Base-by-base conservation (phyloP, 1,140 invertebrate genomes). In the Maconellicoccus hirsutus region DNA sequence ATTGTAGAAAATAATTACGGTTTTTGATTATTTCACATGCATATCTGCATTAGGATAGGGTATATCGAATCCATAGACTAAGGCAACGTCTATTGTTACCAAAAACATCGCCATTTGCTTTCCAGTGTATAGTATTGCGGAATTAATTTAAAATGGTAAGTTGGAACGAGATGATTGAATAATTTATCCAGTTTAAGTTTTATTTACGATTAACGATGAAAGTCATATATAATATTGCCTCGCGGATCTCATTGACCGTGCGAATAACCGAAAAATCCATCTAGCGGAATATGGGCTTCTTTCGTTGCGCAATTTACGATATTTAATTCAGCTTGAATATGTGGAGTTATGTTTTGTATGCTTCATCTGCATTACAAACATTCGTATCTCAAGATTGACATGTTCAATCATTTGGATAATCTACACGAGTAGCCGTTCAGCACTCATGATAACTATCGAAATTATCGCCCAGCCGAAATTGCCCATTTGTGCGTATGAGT, bases 131-230 rank as follows among this genome's bases (percentile, higher is more conserved):
- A 66, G 22, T 8, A 8, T 26, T 66, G 61, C 25, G 16, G 61
- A 66, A 66, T 23, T 23, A 66, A 25, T 23, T 66, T 14, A 66
- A 66, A 66, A 66, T 66, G 61, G 61, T 66, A 66, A 66, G 61
- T 66, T 66, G 4, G 25, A 66, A 66, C 10, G 61, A 23, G 61
- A 23, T 66, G 61, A 66, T 66, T 25, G 21, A 25, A 25, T 66
- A 66, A 16, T 66, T 66, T 25, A 66, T 26, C 61, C 61, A 16
- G 25, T 66, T 8, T 52, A 52, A 52, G 12, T 52, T 16, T 52
- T 52, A 52, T 52, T 52, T 52, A 52, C 61, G 16, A 66, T 66
- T 66, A 25, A 12, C 21, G 61, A 26, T 23, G 21, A 19, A 59
- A 19, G 52, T 22, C 52, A 7, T 59, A 7, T 16, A 4, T 3